These are phyloP conservation scores for Shinisaurus crocodilurus DNA, from an alignment of 2,113 vertebrate genomes.

Conservation along the genomic window DNA sequence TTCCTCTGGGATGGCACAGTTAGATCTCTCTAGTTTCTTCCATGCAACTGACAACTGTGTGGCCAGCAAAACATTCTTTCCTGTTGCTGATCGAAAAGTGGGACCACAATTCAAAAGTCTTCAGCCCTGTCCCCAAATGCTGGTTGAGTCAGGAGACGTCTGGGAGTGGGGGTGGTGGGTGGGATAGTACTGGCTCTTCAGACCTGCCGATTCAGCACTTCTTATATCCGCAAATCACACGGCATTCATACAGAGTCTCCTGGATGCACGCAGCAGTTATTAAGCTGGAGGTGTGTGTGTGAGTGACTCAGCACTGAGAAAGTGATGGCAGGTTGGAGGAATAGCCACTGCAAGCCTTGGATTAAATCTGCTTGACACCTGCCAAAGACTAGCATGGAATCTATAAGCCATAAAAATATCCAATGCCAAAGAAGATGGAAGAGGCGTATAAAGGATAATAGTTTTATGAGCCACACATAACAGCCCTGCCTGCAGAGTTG, in stretches of 20 bases:
- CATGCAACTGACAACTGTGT: not conserved
- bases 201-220: not conserved
- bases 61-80: not conserved
- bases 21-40: not conserved
- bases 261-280: not conserved
- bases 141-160: not conserved
- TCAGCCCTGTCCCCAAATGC: not conserved
- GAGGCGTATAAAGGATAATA: not conserved
- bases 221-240: not conserved
- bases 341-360: not conserved
- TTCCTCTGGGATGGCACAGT: not conserved
- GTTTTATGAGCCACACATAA: not conserved
- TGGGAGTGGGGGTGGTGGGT: too few relatives aligned
- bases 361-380: not conserved
- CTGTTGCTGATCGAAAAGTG: not conserved
- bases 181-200: not conserved
- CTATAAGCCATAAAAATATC: not conserved
- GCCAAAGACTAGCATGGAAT: not conserved
- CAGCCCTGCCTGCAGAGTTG: not conserved
- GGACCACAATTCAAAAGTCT: not conserved
- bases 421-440: not conserved
- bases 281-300: not conserved
- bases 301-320: not conserved
- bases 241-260: not conserved
- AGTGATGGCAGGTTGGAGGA: not conserved